These are phyloP conservation scores for Noturus placidus DNA, from an alignment of 2,113 vertebrate genomes.

Conservation along the genomic window DNA sequence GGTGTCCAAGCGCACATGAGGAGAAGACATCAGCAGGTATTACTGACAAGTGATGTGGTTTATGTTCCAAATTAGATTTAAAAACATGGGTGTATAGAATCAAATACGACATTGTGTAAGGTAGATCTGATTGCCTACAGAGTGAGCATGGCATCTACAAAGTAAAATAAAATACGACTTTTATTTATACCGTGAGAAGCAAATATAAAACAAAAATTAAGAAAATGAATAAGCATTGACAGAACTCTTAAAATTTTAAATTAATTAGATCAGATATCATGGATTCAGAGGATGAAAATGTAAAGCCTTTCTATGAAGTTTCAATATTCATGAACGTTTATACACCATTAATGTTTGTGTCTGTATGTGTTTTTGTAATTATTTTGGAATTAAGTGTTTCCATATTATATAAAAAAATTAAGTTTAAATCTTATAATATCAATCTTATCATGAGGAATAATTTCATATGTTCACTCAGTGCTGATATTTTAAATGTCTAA, in stretches of 20 bases:
- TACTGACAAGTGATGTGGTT: constrained; percentile 12
- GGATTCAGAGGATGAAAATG: constrained; percentile 5
- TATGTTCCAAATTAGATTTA: constrained; percentile 19
- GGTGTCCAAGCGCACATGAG: constrained; percentile 30
- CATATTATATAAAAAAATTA: not conserved
- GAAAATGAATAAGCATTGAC: not conserved
- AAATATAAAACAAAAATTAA: not conserved
- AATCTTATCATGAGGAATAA: not conserved
- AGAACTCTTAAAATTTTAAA: not conserved
- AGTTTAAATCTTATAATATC: not conserved
- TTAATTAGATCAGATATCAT: not conserved
- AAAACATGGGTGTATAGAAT: not conserved
- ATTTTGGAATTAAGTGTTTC: not conserved
- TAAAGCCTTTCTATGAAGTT: not conserved
- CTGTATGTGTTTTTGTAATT: not conserved
- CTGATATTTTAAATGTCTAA: not conserved
- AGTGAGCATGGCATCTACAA: not conserved
- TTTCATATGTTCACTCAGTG: not conserved
- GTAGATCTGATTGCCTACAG: not conserved
- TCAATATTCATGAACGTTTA: not conserved
- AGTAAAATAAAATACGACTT: no score
- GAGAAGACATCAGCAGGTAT: constrained; percentile 15
- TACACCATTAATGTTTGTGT: not conserved
- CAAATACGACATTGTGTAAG: not conserved
- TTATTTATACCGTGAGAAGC: not conserved